These are phyloP conservation scores for Pampusana beccarii DNA, from an alignment of 2,113 vertebrate species.

Conservation along the genomic window DNA sequence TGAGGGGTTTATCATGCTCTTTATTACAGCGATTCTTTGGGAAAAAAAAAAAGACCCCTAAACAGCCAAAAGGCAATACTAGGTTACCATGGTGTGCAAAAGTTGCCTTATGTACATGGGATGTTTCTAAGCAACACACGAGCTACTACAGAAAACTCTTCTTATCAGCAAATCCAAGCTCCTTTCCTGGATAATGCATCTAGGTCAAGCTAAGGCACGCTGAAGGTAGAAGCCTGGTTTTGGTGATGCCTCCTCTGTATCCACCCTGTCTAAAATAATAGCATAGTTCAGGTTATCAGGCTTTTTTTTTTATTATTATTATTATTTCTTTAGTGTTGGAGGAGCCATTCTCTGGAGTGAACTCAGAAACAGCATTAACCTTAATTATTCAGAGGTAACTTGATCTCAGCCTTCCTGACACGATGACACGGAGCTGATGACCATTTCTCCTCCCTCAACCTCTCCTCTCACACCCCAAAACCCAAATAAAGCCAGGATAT, in stretches of 20 bases:
- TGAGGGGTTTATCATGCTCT: not conserved
- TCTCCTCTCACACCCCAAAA: not conserved
- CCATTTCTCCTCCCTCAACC: too few species aligned
- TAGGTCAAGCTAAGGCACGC: conserved; percentile 1
- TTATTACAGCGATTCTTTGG: not conserved
- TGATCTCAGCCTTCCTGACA: not conserved
- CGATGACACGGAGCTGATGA: fast-evolving
- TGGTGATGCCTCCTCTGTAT: not conserved
- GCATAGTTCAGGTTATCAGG: not conserved
- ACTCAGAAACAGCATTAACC: not conserved
- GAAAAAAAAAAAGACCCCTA: not conserved
- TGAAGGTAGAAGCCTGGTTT: not conserved
- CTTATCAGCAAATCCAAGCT: conserved; percentile 50
- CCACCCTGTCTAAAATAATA: not conserved
- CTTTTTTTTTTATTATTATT: not conserved
- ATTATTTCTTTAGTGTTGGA: not conserved
- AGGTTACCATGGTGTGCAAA: not conserved
- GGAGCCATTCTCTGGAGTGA: too few species aligned
- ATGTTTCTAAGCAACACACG: conserved; percentile 20
- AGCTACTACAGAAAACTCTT: not conserved
- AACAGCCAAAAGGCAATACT: not conserved
- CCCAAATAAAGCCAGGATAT: fast-evolving
- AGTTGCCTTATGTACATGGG: not conserved
- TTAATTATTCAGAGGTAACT: conserved; percentile 6
- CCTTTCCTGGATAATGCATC: conserved; percentile 1